These are phyloP conservation scores for Butastur rufipennis DNA, from an alignment of 2,113 vertebrate genomes.

Conservation along the genomic window DNA sequence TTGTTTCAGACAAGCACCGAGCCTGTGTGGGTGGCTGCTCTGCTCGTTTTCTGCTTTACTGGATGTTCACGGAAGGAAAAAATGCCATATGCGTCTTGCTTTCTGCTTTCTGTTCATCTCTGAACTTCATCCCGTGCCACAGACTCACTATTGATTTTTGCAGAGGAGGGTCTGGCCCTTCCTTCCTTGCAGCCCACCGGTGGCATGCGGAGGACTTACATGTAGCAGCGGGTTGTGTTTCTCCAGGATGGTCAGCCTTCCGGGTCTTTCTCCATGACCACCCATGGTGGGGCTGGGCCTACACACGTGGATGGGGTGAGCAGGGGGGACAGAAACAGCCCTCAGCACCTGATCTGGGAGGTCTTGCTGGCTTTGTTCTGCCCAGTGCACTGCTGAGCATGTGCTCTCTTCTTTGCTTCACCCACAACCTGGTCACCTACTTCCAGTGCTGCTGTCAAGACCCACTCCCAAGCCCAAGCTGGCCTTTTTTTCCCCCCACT, in stretches of 20 bases:
- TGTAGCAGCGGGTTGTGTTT: not conserved
- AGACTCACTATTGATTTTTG: not conserved
- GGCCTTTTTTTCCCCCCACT: not conserved
- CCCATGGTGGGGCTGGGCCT: not conserved
- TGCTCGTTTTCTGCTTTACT: not conserved
- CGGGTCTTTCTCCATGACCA: not conserved
- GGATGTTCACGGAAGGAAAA: not conserved
- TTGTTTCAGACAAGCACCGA: not conserved
- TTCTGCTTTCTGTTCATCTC: not conserved
- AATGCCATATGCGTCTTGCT: not conserved
- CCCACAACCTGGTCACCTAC: not conserved
- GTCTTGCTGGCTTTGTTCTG: not conserved
- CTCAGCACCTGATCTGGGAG: not conserved
- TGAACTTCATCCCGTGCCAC: not conserved
- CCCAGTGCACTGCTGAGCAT: not conserved
- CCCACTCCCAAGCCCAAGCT: not conserved
- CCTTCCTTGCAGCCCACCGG: not conserved
- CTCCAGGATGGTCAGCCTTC: fast-evolving
- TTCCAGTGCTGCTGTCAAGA: not conserved
- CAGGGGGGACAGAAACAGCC: not conserved
- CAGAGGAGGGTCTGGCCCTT: not conserved
- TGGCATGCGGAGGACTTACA: not conserved
- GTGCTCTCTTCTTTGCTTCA: not conserved
- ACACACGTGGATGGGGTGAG: not conserved
- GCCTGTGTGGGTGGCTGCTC: not conserved